These are phyloP conservation scores for Ypsolopha scabrella DNA, from an alignment of 2,888 invertebrate species.

Conservation along the genomic window DNA sequence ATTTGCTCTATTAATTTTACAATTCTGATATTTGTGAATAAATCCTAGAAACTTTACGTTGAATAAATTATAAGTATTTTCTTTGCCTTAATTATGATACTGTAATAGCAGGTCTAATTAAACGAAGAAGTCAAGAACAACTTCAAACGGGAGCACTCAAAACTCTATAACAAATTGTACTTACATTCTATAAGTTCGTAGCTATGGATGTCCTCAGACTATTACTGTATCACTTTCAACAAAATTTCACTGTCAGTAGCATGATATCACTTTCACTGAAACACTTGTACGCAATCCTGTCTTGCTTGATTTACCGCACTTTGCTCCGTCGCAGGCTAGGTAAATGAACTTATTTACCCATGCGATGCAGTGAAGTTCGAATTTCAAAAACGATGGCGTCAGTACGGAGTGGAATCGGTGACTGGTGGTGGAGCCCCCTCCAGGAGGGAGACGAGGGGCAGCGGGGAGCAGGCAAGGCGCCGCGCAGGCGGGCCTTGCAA, in stretches of 20 bases:
- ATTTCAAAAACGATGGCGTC: background rate
- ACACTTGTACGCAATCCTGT: background rate
- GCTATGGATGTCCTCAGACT: too few relatives aligned
- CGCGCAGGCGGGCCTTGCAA: slow-evolving; percentile 9
- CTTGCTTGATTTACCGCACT: background rate
- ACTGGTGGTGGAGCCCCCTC: slow-evolving; percentile 14
- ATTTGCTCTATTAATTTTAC: too few relatives aligned
- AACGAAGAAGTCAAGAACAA: too few relatives aligned
- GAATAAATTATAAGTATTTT: too few relatives aligned
- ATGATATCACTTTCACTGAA: background rate
- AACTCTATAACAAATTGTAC: too few relatives aligned
- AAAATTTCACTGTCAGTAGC: background rate
- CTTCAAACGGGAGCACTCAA: too few relatives aligned
- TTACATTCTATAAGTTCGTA: too few relatives aligned
- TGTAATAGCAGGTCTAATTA: too few relatives aligned
- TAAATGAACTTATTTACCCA: background rate
- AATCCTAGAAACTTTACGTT: too few relatives aligned
- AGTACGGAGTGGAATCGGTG: slow-evolving; percentile 10
- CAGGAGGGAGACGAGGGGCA: background rate
- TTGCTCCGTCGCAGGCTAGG: background rate
- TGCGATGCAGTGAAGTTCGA: background rate
- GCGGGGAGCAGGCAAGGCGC: slow-evolving; percentile 4
- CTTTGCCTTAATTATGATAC: too few relatives aligned
- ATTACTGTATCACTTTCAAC: too few relatives aligned
- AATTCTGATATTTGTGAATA: too few relatives aligned